Conservation (phyloP, 2,113 vertebrate species). For the Gavialis gangeticus region DNA sequence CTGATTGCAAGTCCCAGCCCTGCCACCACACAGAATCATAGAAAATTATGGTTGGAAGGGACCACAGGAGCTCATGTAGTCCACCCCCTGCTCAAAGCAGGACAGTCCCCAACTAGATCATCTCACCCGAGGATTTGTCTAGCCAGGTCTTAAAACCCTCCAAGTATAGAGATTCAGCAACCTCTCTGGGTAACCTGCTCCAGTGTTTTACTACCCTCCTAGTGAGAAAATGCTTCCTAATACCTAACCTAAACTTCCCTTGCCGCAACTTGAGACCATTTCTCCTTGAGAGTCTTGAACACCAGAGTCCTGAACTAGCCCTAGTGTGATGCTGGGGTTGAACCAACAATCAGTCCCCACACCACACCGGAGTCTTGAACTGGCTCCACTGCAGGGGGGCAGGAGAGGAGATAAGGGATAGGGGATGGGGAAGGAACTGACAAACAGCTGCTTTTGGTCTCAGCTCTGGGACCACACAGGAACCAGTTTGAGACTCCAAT, state of each 20-base stretch:
- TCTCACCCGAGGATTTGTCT: rapidly evolving
- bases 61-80: not conserved
- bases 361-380: too few relatives aligned
- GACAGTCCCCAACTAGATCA: not conserved
- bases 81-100: not conserved
- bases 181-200: not conserved
- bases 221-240: not conserved
- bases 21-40: not conserved
- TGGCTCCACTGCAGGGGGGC: too few relatives aligned
- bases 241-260: not conserved
- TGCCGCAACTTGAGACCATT: rapidly evolving
- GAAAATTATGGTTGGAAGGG: not conserved
- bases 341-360: too few relatives aligned
- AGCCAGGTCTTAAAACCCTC: rapidly evolving
- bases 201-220: not conserved
- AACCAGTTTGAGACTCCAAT: too few relatives aligned
- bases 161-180: not conserved
- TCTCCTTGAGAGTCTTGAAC: not conserved
- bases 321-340: too few relatives aligned
- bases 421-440: too few relatives aligned
- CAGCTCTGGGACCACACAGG: too few relatives aligned
- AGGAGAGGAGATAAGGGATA: too few relatives aligned
- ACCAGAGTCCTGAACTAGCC: not conserved
- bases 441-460: not conserved
- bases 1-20: too few relatives aligned